A percentile compares a stretch with the other conserved stretches of the same genome.
Conservation (phyloP, 92 coral and sea anemone species). For the Plumapathes pennacea region DNA sequence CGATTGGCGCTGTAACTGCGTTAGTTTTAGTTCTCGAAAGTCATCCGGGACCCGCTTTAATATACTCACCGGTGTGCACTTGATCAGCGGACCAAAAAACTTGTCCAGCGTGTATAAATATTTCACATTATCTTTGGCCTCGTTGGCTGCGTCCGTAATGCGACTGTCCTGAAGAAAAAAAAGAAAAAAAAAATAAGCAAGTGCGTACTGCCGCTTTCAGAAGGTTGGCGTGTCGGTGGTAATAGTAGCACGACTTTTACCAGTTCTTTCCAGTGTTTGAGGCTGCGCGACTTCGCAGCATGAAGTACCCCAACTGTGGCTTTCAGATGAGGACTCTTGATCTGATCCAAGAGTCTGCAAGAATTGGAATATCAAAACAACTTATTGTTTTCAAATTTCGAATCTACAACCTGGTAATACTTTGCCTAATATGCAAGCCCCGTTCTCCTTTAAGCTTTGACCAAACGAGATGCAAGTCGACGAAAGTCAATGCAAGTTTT, state of each 20-base stretch:
- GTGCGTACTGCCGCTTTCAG: too few relatives aligned
- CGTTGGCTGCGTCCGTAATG: slow-evolving; percentile 98
- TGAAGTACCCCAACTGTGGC: slow-evolving; percentile 98
- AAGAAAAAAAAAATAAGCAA: background rate
- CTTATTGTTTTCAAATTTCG: too few relatives aligned
- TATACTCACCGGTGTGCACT: slow-evolving; percentile 87
- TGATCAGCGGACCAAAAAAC: slow-evolving; percentile 95
- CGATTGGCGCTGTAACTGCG: too few relatives aligned
- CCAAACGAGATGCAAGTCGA: too few relatives aligned
- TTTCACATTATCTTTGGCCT: slow-evolving; percentile 97
- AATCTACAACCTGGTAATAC: too few relatives aligned
- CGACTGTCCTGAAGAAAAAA: slow-evolving; percentile 77
- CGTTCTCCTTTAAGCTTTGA: too few relatives aligned
- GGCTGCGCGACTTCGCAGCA: slow-evolving; percentile 93
- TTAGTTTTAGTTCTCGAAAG: too few relatives aligned
- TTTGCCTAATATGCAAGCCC: too few relatives aligned
- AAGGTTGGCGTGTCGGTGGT: background rate
- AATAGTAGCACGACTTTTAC: slow-evolving; percentile 23
- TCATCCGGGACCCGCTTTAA: too few relatives aligned
- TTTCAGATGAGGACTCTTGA: slow-evolving; percentile 93
- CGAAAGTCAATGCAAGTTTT: too few relatives aligned
- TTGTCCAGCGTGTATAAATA: slow-evolving; percentile 93
- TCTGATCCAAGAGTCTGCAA: slow-evolving; percentile 82
- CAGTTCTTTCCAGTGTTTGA: slow-evolving; percentile 98
- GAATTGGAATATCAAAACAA: background rate